Evolutionary conservation across 2,888 invertebrate genomes (phyloP).

Genomic region (Hyppa rectilinea): DNA sequence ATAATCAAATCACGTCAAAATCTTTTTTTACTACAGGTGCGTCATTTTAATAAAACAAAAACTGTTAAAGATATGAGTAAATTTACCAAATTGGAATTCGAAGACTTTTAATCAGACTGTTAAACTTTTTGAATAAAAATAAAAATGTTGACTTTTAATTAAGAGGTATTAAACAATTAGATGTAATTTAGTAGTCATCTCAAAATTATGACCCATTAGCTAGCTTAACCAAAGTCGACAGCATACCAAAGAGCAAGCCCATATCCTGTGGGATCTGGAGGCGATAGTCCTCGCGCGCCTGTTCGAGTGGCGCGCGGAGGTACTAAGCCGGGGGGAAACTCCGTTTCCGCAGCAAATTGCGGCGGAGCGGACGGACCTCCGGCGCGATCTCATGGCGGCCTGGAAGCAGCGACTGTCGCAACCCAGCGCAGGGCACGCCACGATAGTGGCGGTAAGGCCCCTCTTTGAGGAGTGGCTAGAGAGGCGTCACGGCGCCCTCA

Average conservation of each 20-base stretch:
- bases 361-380: no score
- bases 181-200: neutral
- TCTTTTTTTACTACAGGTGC: neutral
- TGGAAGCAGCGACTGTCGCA: no score
- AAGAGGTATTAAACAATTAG: neutral
- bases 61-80: slow-evolving; percentile 15
- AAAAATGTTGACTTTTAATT: neutral
- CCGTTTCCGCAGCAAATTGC: no score
- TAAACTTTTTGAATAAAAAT: neutral
- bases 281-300: no score
- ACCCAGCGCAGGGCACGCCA: no score
- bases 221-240: neutral
- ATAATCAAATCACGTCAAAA: neutral
- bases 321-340: no score
- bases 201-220: neutral
- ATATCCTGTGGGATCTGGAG: no score
- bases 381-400: no score
- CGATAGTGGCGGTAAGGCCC: no score
- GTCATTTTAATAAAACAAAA: slow-evolving; percentile 7
- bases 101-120: slow-evolving; percentile 17
- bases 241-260: neutral
- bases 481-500: no score
- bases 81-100: neutral
- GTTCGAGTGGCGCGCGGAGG: no score
- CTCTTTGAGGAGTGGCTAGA: no score